phyloP scores from a whole-genome alignment of 1,140 invertebrate genomes.

The Triops cancriformis region DNA sequence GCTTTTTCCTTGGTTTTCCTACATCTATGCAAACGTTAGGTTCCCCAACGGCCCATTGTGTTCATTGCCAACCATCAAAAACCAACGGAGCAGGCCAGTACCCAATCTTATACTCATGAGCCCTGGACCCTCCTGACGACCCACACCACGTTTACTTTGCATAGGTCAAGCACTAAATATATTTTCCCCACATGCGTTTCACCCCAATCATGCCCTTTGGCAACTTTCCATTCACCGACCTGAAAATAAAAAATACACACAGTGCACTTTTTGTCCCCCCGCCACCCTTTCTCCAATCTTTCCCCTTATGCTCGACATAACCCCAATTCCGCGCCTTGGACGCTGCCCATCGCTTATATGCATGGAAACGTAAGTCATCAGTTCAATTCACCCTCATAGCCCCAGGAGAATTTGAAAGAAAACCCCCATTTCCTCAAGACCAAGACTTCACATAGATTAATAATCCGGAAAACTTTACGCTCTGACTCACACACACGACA shows the following conservation, averaged over 20 bases:
- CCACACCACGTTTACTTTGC: background rate
- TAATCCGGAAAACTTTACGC: background rate
- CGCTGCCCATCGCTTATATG: background rate
- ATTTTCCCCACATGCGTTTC: background rate
- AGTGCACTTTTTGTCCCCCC: background rate
- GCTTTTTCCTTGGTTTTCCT: background rate
- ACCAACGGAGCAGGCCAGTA: slow-evolving; percentile 2
- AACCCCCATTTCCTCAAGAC: background rate
- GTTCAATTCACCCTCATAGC: slow-evolving; percentile 3
- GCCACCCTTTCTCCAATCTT: background rate
- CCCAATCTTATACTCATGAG: background rate
- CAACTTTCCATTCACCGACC: background rate
- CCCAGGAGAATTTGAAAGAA: background rate
- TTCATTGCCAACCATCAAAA: slow-evolving; percentile 6
- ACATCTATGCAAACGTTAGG: background rate
- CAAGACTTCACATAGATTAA: background rate
- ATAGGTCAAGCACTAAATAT: slow-evolving; percentile 7
- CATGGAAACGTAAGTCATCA: slow-evolving; percentile 5
- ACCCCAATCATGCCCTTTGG: slow-evolving; percentile 7
- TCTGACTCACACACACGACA: background rate
- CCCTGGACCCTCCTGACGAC: background rate
- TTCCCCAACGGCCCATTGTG: background rate
- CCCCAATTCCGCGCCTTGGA: background rate
- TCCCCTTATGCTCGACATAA: background rate
- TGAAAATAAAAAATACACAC: background rate